phyloP scores from a whole-genome alignment of 2,888 invertebrate genomes.

The Drosophila greeni region DNA sequence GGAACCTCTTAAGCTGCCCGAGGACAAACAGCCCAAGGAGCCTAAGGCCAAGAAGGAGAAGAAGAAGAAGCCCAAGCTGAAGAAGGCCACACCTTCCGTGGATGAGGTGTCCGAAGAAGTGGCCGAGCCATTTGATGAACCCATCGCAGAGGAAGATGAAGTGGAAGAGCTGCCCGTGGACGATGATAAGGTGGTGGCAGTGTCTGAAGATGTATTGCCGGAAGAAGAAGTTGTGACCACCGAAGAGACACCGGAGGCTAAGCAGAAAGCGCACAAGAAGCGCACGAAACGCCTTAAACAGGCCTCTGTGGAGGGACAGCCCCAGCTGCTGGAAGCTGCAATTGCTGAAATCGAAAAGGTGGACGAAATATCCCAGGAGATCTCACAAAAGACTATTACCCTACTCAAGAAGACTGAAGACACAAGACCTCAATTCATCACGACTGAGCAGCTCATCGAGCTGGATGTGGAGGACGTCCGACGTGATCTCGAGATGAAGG shows the following conservation, averaged over 20 bases:
- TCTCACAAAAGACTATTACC: slow-evolving; percentile 80
- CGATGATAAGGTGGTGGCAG: slow-evolving; percentile 74
- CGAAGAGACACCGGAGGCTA: slow-evolving; percentile 65
- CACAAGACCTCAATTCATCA: slow-evolving; percentile 75
- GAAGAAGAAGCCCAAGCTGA: slow-evolving; percentile 76
- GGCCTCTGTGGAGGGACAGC: slow-evolving; percentile 75
- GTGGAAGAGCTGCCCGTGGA: slow-evolving; percentile 73
- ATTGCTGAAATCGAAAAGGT: slow-evolving; percentile 75
- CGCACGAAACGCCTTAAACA: slow-evolving; percentile 77
- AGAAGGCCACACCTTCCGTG: slow-evolving; percentile 75
- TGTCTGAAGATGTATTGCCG: slow-evolving; percentile 76
- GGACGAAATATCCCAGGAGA: slow-evolving; percentile 72
- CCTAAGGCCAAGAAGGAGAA: slow-evolving; percentile 71
- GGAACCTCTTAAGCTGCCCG: slow-evolving; percentile 66
- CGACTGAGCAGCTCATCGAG: slow-evolving; percentile 76
- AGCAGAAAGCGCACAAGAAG: slow-evolving; percentile 77
- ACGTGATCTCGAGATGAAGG: slow-evolving; percentile 81
- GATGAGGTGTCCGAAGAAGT: slow-evolving; percentile 78
- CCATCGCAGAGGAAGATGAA: slow-evolving; percentile 76
- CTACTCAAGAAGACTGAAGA: slow-evolving; percentile 78
- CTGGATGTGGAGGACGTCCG: slow-evolving; percentile 79
- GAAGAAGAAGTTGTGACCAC: slow-evolving; percentile 71
- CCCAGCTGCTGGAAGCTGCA: slow-evolving; percentile 73
- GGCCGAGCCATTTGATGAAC: slow-evolving; percentile 76
- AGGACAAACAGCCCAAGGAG: slow-evolving; percentile 79